A percentile compares a stretch with the other conserved stretches of the same genome.
Conservation (phyloP, 1,140 invertebrate species). For the Pentalonia nigronervosa region DNA sequence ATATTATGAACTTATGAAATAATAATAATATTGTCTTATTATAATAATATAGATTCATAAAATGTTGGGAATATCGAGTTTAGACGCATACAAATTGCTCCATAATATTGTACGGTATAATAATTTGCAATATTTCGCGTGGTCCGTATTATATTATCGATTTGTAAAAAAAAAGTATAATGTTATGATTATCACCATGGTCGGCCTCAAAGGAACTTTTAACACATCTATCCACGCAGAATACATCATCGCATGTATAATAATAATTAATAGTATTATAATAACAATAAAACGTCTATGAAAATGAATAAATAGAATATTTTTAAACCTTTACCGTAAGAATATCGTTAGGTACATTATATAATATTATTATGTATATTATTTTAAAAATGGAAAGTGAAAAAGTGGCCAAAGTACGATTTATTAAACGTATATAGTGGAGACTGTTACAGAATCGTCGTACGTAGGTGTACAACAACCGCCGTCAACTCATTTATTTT, state of each 20-base stretch:
- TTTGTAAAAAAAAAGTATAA: not conserved
- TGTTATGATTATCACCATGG: not conserved
- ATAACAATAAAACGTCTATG: not conserved
- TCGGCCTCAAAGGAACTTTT: not conserved
- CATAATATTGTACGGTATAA: not conserved
- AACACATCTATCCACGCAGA: not conserved
- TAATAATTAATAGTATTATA: constrained; percentile 21
- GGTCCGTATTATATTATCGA: not conserved
- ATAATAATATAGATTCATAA: not conserved
- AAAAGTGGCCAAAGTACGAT: not conserved
- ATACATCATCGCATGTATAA: not conserved
- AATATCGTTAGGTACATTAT: not conserved
- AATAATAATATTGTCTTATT: not conserved
- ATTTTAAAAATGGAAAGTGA: constrained; percentile 16
- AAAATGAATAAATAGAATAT: constrained; percentile 12
- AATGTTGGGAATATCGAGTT: not conserved
- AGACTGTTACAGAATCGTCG: not conserved
- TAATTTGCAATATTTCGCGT: not conserved
- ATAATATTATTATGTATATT: not conserved
- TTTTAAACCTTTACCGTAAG: not conserved
- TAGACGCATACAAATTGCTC: not conserved
- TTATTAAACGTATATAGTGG: not conserved
- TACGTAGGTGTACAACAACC: not conserved
- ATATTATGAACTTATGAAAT: not conserved
- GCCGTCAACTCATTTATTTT: not conserved